These are phyloP conservation scores for Epistrophe eligans DNA, from an alignment of 2,888 invertebrate species.

Conservation along the genomic window DNA sequence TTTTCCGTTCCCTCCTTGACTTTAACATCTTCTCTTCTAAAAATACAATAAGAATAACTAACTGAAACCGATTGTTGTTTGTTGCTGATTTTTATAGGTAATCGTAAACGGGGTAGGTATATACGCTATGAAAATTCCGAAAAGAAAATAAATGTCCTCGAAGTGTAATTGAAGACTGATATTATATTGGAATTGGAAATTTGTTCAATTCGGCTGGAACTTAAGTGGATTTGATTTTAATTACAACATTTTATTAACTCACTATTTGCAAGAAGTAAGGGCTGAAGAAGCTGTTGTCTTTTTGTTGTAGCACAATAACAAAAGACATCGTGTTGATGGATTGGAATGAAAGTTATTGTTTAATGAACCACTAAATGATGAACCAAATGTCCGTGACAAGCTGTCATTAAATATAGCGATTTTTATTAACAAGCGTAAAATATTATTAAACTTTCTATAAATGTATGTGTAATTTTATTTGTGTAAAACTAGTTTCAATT, in stretches of 20 bases:
- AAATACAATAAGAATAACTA: too few relatives aligned
- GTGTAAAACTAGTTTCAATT: too few relatives aligned
- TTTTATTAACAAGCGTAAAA: not conserved
- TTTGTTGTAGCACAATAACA: not conserved
- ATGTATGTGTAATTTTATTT: too few relatives aligned
- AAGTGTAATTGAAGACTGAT: conserved; percentile 27
- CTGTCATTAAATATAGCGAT: not conserved
- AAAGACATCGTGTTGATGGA: not conserved
- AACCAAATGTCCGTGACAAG: too few relatives aligned
- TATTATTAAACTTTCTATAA: not conserved
- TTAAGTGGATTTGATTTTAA: conserved; percentile 34
- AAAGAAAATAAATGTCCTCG: conserved; percentile 24
- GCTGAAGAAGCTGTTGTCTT: too few relatives aligned
- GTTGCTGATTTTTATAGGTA: too few relatives aligned
- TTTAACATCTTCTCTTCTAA: too few relatives aligned
- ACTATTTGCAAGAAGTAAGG: not conserved
- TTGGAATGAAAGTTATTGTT: not conserved
- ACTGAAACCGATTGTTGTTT: too few relatives aligned
- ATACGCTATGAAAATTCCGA: not conserved
- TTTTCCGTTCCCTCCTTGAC: too few relatives aligned
- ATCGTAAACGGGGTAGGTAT: too few relatives aligned
- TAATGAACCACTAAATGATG: not conserved
- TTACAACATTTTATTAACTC: conserved; percentile 35
- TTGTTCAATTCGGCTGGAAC: conserved; percentile 28
- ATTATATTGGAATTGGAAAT: conserved; percentile 1